Evolutionary conservation across 2,113 vertebrate genomes (phyloP), one percentile per base, ranked within the genome.

Genomic region (Malurus alboscapulatus): DNA sequence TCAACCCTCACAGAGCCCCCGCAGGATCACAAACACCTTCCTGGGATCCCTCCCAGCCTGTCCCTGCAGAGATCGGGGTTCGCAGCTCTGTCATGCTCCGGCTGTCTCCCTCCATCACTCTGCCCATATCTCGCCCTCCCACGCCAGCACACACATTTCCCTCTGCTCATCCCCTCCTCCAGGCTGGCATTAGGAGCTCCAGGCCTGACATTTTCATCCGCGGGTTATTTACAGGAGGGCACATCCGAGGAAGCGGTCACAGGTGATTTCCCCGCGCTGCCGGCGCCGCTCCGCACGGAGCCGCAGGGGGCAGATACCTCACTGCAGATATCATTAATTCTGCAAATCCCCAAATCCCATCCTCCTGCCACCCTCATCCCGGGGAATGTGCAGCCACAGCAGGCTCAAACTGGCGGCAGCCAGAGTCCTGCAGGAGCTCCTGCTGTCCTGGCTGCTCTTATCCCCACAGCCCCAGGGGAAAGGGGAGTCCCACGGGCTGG

Each of bases 291-390:
- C 90, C 26, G 36, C 91, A 21, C 8, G 3, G 67, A 90, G 85
- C 89, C 27, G 4, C 85, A 25, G 53, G 72, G 65, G 44, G 53
- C 72, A 59, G 67, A 77, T 12, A 26, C 57, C 84, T 95, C 54
- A 34, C 89, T 96, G 95, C 83, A 67, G 95, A 84, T 87, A 50
- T 25, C 93, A 61, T 96, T 94, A 95, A 97, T 96, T 91, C 95
- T 91, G 30, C 55, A 71, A 71, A 84, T 84, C 96, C 73, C 10
- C 21, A 91, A 32, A 84, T 71, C 82, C 65, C 30, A 87, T 77
- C 61, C 42, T 85, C 65, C 69, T 62, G 27, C 51, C 82, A n/a
- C 63, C 76, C 32, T 55, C 13, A 0, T 27, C 53, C 48, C 18
- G 4, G 36, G 48, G 10, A 89, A 67, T 15, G 42, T 19, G 19